These are phyloP conservation scores for Nowickia ferox DNA, from an alignment of 2,888 invertebrate species.

Conservation along the genomic window DNA sequence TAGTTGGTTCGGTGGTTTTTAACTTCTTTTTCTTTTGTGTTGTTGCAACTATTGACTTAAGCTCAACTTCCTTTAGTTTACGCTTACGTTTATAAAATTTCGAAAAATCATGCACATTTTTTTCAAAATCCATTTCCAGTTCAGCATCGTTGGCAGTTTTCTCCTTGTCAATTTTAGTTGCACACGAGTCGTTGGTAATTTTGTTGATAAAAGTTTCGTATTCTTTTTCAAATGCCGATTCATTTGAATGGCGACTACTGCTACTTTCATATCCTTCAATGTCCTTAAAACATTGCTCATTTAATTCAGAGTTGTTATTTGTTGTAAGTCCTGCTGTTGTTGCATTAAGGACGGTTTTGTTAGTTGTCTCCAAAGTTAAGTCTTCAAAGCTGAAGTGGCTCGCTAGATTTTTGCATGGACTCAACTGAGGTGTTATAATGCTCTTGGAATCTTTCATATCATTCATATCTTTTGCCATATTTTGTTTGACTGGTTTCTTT, in stretches of 20 bases:
- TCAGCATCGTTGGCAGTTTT: constrained; percentile 11
- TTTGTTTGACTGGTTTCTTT: constrained; percentile 42
- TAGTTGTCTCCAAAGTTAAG: constrained; percentile 40
- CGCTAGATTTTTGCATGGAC: constrained; percentile 40
- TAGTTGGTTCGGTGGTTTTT: constrained; percentile 23
- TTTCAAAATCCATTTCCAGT: constrained; percentile 69
- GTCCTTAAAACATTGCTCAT: constrained; percentile 64
- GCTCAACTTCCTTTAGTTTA: constrained; percentile 69
- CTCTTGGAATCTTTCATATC: constrained; percentile 19
- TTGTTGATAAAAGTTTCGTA: constrained; percentile 80
- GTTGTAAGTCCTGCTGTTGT: constrained; percentile 18
- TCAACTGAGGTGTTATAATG: constrained; percentile 31
- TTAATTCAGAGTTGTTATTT: constrained; percentile 18
- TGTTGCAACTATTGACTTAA: not conserved
- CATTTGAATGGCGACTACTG: constrained; percentile 76
- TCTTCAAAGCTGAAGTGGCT: constrained; percentile 50
- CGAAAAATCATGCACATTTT: constrained; percentile 76
- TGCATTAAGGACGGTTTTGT: constrained; percentile 51
- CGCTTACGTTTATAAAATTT: constrained; percentile 80
- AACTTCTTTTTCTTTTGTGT: constrained; percentile 38
- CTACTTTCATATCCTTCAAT: constrained; percentile 77
- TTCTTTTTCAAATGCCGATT: constrained; percentile 78
- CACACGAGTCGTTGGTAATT: constrained; percentile 73
- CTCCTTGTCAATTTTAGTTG: not conserved
- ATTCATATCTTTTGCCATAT: constrained; percentile 39